These are phyloP conservation scores for Cervus canadensis DNA, from an alignment of 2,113 vertebrate genomes.

Conservation along the genomic window DNA sequence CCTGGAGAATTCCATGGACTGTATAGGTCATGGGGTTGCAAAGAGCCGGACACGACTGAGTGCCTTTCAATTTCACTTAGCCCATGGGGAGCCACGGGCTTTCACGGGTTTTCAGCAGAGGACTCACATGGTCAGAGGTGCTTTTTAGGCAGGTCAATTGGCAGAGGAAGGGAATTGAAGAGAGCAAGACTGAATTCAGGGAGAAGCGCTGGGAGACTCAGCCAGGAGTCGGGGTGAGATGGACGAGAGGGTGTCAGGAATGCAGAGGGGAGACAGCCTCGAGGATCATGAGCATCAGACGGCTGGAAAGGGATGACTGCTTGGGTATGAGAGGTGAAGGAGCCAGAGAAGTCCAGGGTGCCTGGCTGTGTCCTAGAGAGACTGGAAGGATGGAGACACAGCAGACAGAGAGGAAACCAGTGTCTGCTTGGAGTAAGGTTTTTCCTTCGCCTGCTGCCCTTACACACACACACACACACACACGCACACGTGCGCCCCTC, in stretches of 20 bases:
- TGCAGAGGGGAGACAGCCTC: background rate
- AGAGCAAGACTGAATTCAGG: background rate
- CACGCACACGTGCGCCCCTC: background rate
- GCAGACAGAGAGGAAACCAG: rapidly evolving
- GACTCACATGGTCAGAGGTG: background rate
- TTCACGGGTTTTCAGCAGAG: background rate
- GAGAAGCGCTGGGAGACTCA: background rate
- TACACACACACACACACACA: background rate
- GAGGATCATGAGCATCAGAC: rapidly evolving
- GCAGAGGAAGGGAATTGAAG: background rate
- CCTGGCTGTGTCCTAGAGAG: rapidly evolving
- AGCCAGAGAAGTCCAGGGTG: background rate
- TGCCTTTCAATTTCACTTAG: background rate
- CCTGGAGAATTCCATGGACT: background rate
- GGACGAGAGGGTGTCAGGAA: too few relatives aligned
- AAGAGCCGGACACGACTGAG: background rate
- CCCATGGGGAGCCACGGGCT: rapidly evolving
- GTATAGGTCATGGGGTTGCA: background rate
- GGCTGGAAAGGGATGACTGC: rapidly evolving
- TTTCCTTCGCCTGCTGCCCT: background rate
- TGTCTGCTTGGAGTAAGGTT: background rate
- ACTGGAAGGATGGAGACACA: rapidly evolving
- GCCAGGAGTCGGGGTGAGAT: rapidly evolving
- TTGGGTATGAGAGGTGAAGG: rapidly evolving
- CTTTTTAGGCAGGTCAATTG: background rate